A percentile compares a stretch with the other conserved stretches of the same genome.
phyloP scores from a whole-genome alignment of 2,113 vertebrate genomes.

The Prunella fulvescens region DNA sequence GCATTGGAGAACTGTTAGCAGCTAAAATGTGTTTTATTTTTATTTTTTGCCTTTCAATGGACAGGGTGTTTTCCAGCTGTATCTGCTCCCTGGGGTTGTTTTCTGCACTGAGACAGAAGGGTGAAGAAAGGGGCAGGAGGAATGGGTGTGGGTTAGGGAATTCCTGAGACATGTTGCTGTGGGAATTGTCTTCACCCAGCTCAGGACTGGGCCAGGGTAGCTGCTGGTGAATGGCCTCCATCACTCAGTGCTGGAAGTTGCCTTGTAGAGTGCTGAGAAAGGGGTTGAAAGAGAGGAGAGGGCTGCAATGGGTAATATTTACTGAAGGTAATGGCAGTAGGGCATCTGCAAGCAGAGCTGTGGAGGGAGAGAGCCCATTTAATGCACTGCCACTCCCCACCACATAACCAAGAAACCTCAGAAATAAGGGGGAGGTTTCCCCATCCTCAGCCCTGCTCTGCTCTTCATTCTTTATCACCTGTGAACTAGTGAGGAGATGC shows the following conservation, averaged over 20 bases:
- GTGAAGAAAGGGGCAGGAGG: background rate
- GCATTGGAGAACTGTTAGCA: background rate
- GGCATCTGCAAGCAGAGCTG: background rate
- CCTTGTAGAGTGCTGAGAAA: background rate
- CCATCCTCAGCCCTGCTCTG: background rate
- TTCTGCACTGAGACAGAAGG: background rate
- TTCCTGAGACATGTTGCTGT: background rate
- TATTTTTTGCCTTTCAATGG: background rate
- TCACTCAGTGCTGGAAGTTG: background rate
- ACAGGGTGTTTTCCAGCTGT: rapidly evolving
- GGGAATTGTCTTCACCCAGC: background rate
- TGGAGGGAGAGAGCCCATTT: background rate
- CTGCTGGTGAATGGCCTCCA: background rate
- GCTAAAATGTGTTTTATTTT: background rate
- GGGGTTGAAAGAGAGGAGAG: background rate
- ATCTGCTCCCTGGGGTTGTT: background rate
- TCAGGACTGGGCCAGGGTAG: rapidly evolving
- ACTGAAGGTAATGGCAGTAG: background rate
- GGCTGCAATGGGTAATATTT: background rate
- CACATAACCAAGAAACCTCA: background rate
- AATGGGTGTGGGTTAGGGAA: background rate
- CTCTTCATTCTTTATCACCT: background rate
- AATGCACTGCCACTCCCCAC: background rate
- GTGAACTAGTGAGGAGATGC: background rate
- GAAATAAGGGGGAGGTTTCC: background rate